Conservation (phyloP, 92 coral and sea anemone genomes). For the Palythoa grandis region DNA sequence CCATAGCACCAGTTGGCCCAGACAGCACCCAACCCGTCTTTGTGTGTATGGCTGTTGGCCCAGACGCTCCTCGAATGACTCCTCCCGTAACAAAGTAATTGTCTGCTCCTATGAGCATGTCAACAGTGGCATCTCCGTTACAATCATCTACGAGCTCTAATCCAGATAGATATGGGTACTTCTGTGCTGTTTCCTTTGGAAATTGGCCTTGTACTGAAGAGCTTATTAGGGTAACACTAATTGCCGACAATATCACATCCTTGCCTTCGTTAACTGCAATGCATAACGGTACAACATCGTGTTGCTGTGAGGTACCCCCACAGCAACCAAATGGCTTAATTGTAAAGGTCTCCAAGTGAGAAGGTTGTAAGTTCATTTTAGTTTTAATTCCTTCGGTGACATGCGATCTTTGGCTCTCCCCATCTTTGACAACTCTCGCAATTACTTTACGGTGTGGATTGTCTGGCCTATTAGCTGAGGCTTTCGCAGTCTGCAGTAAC, state of each 20-base stretch:
- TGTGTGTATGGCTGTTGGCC: slow-evolving; percentile 45
- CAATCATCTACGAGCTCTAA: slow-evolving; percentile 46
- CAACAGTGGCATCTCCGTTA: slow-evolving; percentile 30
- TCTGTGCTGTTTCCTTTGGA: slow-evolving; percentile 29
- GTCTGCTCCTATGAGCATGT: slow-evolving; percentile 56
- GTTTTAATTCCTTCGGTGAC: slow-evolving; percentile 53
- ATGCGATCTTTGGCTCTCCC: slow-evolving; percentile 70
- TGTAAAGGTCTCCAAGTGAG: slow-evolving; percentile 55
- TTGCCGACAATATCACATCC: neutral
- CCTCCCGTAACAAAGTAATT: slow-evolving; percentile 54
- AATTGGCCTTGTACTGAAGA: slow-evolving; percentile 42
- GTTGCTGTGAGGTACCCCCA: slow-evolving; percentile 41
- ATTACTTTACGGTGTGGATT: slow-evolving; percentile 38
- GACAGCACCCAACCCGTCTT: slow-evolving; percentile 49
- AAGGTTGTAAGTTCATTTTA: slow-evolving; percentile 52
- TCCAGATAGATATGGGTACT: slow-evolving; percentile 36
- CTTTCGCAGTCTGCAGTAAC: slow-evolving; percentile 64
- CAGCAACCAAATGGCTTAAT: slow-evolving; percentile 69
- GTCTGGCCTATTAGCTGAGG: slow-evolving; percentile 45
- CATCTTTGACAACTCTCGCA: slow-evolving; percentile 65
- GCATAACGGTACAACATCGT: slow-evolving; percentile 46
- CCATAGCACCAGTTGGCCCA: slow-evolving; percentile 28
- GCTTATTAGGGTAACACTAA: slow-evolving; percentile 41
- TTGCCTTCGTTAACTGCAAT: slow-evolving; percentile 16
- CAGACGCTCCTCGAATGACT: slow-evolving; percentile 31